Percentiles rank a stretch among this genome's conserved stretches.
These are phyloP conservation scores for Eupithecia centaureata DNA, from an alignment of 2,888 invertebrate genomes.

Conservation along the genomic window DNA sequence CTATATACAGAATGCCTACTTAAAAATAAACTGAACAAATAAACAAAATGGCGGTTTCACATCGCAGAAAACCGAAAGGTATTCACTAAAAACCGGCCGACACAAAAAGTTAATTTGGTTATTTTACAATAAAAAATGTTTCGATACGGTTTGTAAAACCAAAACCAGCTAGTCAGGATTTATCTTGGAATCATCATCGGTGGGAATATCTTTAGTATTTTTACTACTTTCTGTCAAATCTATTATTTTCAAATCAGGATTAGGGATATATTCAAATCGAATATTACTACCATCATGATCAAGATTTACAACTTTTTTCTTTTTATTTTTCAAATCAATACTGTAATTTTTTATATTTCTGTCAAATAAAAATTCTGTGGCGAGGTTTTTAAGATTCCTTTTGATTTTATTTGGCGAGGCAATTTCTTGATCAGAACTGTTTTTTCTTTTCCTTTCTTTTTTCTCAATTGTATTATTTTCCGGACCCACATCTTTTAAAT, in stretches of 20 bases:
- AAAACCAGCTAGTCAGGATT: slow-evolving; percentile 25
- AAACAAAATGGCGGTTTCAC: slow-evolving; percentile 28
- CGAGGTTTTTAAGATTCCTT: not conserved
- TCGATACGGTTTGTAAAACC: slow-evolving; percentile 19
- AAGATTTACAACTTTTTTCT: not conserved
- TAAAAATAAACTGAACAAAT: slow-evolving; percentile 11
- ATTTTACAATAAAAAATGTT: slow-evolving; percentile 5
- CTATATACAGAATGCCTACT: slow-evolving; percentile 26
- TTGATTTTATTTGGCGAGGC: not conserved
- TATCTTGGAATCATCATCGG: slow-evolving; percentile 15
- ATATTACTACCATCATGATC: not conserved
- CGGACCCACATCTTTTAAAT: not conserved
- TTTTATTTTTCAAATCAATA: not conserved
- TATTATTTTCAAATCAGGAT: slow-evolving; percentile 16
- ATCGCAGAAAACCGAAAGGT: slow-evolving; percentile 27
- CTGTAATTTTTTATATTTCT: not conserved
- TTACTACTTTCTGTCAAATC: slow-evolving; percentile 1
- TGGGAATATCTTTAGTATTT: slow-evolving; percentile 18
- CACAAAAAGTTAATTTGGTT: slow-evolving; percentile 1
- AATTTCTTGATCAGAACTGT: not conserved
- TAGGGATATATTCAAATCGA: slow-evolving; percentile 17
- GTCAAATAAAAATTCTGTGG: not conserved
- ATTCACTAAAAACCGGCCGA: slow-evolving; percentile 10
- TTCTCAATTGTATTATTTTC: not conserved
- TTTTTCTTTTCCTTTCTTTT: not conserved